Base-by-base conservation (phyloP, 2,888 invertebrate species). In the Caenorhabditis imperialis region DNA sequence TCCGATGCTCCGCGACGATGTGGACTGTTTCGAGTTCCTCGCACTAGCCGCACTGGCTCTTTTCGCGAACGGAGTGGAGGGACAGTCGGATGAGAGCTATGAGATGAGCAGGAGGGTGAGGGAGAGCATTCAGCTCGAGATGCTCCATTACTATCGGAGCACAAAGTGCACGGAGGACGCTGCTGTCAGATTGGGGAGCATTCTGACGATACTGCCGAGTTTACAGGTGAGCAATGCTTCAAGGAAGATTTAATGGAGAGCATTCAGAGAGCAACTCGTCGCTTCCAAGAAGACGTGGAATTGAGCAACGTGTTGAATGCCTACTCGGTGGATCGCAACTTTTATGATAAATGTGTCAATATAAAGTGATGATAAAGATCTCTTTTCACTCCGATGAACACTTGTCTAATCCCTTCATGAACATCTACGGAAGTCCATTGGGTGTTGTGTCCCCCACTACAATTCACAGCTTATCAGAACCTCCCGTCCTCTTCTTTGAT, bases 1-100 rank as follows among this genome's bases (percentile, higher is more conserved):
- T 23, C 78, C 78, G 6, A 75, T 78, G 75, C 8, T 69, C 2
- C 10, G 51, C 14, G 55, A 63, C 8, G 30, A 48, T 35, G 61
- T 78, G n/a, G 61, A 61, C 18, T 50, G 45, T 22, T 62, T 50
- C 37, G 78, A 78, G 38, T 78, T 78, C 40, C 57, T 69, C 16
- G 51, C 63, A 1, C 42, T 78, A 1, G 61, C 55, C 30, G 44
- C 57, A 23, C 37, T 75, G 10, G 62, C 53, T 12, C 57, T 78
- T 3, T 78, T 75, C 60, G 37, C 20, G 6, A 38, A 37, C 12
- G 35, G 53, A 1, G n/a, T 55, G 18, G 54, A 54, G 8, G 54
- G 54, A n/a, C 27, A 38, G 18, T 25, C 55, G 6, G 44, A 55
- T 16, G 55, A 55, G 7, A 23, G 42, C 10, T 2, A 27, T 3